These are phyloP conservation scores for Drosophila atripex DNA, from an alignment of 2,888 invertebrate species.

Conservation along the genomic window DNA sequence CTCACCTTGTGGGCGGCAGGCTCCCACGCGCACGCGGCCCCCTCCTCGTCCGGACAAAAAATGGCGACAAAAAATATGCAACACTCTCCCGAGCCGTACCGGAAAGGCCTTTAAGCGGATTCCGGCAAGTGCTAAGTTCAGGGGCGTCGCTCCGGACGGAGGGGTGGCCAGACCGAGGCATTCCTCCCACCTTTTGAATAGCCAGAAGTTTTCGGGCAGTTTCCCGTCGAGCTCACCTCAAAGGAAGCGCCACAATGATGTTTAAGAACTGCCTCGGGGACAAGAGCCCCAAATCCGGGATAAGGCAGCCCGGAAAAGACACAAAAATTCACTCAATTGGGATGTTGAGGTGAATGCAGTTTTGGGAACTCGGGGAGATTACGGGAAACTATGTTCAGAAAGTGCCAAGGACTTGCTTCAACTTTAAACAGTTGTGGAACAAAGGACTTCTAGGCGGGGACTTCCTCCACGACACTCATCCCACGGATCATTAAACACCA, in stretches of 20 bases:
- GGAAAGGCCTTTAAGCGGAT: conserved; percentile 78
- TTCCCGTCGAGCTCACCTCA: conserved; percentile 6
- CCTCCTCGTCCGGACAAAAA: conserved; percentile 33
- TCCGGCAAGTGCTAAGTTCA: conserved; percentile 49
- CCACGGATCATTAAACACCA: background rate
- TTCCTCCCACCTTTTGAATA: conserved; percentile 15
- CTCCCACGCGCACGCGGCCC: conserved; percentile 24
- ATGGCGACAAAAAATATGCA: conserved; percentile 44
- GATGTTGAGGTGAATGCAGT: background rate
- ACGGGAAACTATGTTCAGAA: too few species aligned
- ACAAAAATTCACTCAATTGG: background rate
- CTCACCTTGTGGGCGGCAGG: conserved; percentile 2
- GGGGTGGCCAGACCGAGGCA: background rate
- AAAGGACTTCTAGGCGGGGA: too few species aligned
- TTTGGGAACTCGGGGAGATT: background rate
- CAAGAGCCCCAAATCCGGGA: background rate
- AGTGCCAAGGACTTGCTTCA: too few species aligned
- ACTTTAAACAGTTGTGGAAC: too few species aligned
- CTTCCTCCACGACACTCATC: background rate
- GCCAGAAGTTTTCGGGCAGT: conserved; percentile 14
- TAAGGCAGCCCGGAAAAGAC: background rate
- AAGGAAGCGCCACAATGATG: conserved; percentile 26
- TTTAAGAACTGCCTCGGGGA: conserved; percentile 30
- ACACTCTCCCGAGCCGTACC: conserved; percentile 39
- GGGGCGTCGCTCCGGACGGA: background rate